Evolutionary conservation across 2,888 invertebrate genomes (phyloP), one percentile per base, ranked within the genome.

Genomic region (Polylopha cassiicola): DNA sequence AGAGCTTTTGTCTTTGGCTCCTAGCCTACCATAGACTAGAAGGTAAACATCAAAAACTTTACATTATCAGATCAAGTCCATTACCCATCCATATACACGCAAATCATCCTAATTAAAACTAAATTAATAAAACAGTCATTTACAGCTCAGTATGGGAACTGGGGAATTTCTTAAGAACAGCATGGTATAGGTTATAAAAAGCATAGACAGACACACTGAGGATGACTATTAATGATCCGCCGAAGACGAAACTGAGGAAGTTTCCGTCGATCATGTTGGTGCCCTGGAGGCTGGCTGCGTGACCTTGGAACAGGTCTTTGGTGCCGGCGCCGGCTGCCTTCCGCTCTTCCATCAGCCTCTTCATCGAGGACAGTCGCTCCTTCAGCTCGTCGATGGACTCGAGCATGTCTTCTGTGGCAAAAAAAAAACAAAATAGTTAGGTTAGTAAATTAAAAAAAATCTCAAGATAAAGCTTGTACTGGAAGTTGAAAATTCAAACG

Each of bases 321-420:
- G 82, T 86, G 34, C 84, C 85, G 2, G 75, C 62, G 0, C 85
- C 87, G 0, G 75, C 70, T 1, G 86, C 80, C 53, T 88, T 89
- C 16, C 92, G 80, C 53, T 94, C 93, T 31, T 92, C 92, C 91
- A 95, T 93, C 72, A 94, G 77, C 48, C 88, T 87, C 61, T 93
- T 95, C 94, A 95, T 95, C 8, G 91, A 90, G 13, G 91, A 90
- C 9, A 95, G 71, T 17, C 93, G 88, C 53, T 91, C 91, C 39
- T 93, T 90, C 23, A 95, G 72, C 56, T 94, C 93, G 62, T 95
- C 95, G 33, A 95, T 93, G 0, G 93, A 92, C 65, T 94, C 94
- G 21, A 86, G 51, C 54, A 86, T 78, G 47, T 85, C 85, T 46
- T 81, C 80, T 8, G 77, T 63, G 9, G 68, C 82, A 81, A 65